A percentile compares a stretch with the other conserved stretches of the same genome.
Evolutionary conservation across 2,113 vertebrate species (phyloP).

Genomic region (Mesitornis unicolor): DNA sequence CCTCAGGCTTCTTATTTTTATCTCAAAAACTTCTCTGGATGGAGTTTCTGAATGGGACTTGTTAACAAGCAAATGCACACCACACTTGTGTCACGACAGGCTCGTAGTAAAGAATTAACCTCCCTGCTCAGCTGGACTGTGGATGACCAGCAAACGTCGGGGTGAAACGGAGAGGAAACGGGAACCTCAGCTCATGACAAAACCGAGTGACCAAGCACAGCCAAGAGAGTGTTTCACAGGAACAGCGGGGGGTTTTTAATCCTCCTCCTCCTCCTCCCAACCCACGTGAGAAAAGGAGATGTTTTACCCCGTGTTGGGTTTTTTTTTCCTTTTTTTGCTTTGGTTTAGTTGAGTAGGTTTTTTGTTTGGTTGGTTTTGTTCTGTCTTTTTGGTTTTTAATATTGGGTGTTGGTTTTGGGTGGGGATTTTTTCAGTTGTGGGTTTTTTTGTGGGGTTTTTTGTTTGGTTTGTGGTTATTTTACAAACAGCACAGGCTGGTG

Average conservation of each 20-base stretch:
- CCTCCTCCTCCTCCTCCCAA: neutral
- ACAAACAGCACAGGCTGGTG: neutral
- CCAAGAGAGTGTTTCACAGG: too few relatives aligned
- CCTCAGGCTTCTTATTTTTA: neutral
- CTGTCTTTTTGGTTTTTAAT: neutral
- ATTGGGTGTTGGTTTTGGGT: neutral
- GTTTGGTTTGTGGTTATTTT: too few relatives aligned
- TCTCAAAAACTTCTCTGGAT: neutral
- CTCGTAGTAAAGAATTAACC: fast-evolving
- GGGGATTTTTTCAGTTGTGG: neutral
- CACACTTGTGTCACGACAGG: neutral
- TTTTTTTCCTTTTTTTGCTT: neutral
- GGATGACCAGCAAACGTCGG: neutral
- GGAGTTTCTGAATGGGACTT: neutral
- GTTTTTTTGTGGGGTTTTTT: neutral
- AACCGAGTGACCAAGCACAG: neutral
- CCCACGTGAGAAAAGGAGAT: neutral
- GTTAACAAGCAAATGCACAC: neutral
- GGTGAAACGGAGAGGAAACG: fast-evolving
- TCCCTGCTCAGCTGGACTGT: neutral
- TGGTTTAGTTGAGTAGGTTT: neutral
- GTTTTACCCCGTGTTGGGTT: neutral
- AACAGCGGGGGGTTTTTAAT: neutral
- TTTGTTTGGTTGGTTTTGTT: neutral
- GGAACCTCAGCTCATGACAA: neutral